Conservation (phyloP, 2,888 invertebrate species). For the Habroteleia sp. region DNA sequence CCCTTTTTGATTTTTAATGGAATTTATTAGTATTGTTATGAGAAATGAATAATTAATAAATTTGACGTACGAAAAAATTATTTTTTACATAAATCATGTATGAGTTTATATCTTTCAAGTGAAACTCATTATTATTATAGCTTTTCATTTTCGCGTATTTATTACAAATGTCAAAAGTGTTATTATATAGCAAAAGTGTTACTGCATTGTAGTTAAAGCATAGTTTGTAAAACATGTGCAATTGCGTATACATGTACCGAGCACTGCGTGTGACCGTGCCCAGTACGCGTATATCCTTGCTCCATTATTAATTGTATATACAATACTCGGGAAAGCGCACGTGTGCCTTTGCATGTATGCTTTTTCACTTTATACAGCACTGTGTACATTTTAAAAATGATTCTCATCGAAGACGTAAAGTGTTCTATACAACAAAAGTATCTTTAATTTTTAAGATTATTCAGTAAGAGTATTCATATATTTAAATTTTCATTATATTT, state of each 20-base stretch:
- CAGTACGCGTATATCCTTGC: slow-evolving; percentile 77
- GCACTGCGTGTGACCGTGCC: slow-evolving; percentile 71
- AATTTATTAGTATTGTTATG: no score
- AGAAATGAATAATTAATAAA: no score
- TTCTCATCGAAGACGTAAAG: neutral
- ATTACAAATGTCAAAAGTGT: slow-evolving; percentile 4
- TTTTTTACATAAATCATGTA: no score
- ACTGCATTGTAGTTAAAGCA: slow-evolving; percentile 38
- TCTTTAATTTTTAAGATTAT: no score
- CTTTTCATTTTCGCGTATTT: neutral
- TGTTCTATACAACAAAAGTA: no score
- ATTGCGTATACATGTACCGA: slow-evolving; percentile 41
- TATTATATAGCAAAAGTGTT: slow-evolving; percentile 21
- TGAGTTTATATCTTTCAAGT: no score
- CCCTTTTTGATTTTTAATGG: no score
- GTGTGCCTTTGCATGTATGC: slow-evolving; percentile 49
- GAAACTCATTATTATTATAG: no score
- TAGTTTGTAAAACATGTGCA: slow-evolving; percentile 20
- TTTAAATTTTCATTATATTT: no score
- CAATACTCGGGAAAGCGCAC: slow-evolving; percentile 54
- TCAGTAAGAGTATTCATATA: no score
- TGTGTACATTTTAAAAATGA: neutral
- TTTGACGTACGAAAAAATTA: no score
- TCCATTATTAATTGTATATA: slow-evolving; percentile 76
- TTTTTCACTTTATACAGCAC: slow-evolving; percentile 12